A percentile compares a stretch with the other conserved stretches of the same genome.
Conservation (phyloP, 2,888 invertebrate species). For the Microctonus hyperodae region DNA sequence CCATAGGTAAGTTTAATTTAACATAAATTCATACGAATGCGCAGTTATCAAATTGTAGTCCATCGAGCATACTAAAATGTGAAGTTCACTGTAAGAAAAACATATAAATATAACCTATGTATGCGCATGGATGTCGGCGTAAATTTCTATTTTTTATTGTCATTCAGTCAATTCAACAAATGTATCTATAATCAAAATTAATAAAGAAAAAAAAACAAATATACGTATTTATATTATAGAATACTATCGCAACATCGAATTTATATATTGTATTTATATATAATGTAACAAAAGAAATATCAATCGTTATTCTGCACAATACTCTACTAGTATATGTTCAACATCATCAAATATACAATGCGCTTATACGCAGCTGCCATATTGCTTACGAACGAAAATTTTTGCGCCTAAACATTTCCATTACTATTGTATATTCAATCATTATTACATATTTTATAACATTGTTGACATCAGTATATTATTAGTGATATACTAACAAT, state of each 20-base stretch:
- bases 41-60: conserved; percentile 10
- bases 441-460: not conserved
- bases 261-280: not conserved
- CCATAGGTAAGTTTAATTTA: conserved; percentile 42
- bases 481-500: not conserved
- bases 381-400: conserved; percentile 19
- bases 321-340: not conserved
- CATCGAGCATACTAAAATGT: not conserved
- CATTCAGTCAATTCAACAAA: conserved; percentile 30
- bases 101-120: conserved; percentile 50
- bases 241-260: not conserved
- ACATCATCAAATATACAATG: not conserved
- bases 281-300: not conserved
- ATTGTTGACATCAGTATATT: not conserved
- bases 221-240: not conserved
- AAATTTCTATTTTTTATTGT: conserved; percentile 27
- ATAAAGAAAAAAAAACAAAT: not conserved
- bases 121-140: conserved; percentile 21
- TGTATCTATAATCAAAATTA: conserved; percentile 1
- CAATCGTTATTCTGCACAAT: not conserved
- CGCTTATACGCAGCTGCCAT: conserved; percentile 26
- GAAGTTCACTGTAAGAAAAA: conserved; percentile 32
- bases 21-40: conserved; percentile 8
- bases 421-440: not conserved
- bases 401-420: not conserved